phyloP scores from a whole-genome alignment of 1,140 invertebrate genomes.

The Nasonia vitripennis region DNA sequence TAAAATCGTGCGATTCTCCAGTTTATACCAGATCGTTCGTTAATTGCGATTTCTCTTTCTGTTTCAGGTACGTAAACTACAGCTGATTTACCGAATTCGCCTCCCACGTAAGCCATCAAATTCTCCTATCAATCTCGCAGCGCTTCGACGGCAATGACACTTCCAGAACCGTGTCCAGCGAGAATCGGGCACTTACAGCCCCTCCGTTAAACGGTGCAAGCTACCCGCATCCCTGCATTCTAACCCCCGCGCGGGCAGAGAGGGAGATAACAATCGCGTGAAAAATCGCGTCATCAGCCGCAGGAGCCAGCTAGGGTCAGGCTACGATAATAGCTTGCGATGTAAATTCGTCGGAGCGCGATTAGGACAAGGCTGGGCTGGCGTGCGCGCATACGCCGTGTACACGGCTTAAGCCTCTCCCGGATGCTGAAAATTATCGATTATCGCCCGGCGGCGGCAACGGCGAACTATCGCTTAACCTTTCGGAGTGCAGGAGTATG shows the following conservation, averaged over 20 bases:
- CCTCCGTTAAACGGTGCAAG: no score
- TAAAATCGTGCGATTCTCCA: no score
- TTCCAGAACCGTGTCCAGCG: no score
- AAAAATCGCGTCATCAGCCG: background rate
- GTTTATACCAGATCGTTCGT: no score
- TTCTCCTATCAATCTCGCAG: no score
- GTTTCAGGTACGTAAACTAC: background rate
- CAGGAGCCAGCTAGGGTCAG: background rate
- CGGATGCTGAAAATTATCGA: slow-evolving; percentile 49
- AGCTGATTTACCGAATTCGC: background rate
- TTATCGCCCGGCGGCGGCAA: slow-evolving; percentile 13
- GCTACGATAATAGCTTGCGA: slow-evolving; percentile 3
- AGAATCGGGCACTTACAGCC: no score
- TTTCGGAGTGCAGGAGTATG: background rate
- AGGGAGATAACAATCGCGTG: background rate
- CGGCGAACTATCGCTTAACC: slow-evolving; percentile 4
- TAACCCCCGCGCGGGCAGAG: no score
- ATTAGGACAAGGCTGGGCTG: background rate
- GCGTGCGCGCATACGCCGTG: background rate
- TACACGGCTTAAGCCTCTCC: slow-evolving; percentile 2
- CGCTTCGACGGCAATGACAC: no score
- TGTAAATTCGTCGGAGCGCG: slow-evolving; percentile 28
- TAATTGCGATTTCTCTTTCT: background rate
- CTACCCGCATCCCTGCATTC: no score
- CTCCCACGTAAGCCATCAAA: no score